Evolutionary conservation across 2,888 invertebrate species (phyloP), one percentile per base, ranked within the genome.

Genomic region (Lasioglossum morio): DNA sequence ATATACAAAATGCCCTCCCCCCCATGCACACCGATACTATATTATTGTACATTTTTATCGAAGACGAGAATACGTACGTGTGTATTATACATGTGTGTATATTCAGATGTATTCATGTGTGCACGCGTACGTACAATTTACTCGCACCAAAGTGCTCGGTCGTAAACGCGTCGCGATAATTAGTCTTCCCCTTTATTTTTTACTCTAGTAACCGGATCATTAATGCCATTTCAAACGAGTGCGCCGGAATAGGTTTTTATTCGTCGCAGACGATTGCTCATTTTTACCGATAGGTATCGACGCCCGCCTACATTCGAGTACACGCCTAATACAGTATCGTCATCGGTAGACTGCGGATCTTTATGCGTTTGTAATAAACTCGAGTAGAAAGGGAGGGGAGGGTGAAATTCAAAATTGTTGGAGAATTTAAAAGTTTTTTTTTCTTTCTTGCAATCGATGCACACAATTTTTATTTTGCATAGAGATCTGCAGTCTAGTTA

Each of bases 121-220:
- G 23, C 57, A 70, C 69, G 23, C 23, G 23, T 23, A 19, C 1
- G 30, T 48, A n/a, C n/a, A 46, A 43, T 72, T 57, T 74, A 81
- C 84, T 72, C 16, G 34, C 91, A 88, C 82, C 88, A 88, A 87
- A 90, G 87, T 88, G 85, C 89, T 86, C 82, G 82, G n/a, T 70
- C 75, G 37, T 83, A 85, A 40, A 82, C 73, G 88, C 37, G 84
- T 86, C 57, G 81, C 84, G 81, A 84, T 63, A 34, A 57, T 84
- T 90, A 85, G 85, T 91, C 87, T 92, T 88, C 86, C 87, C 80
- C 79, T 60, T 85, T 81, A n/a, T 82, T 87, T 84, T 77, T 85
- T 82, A 84, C 66, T 84, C 53, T 63, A 19, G 60, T 84, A 76
- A 40, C 23, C 72, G 74, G 37, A 79, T 76, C 34, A 70, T 77